phyloP scores from a whole-genome alignment of 2,113 vertebrate genomes.

The Dendropsophus ebraccatus region DNA sequence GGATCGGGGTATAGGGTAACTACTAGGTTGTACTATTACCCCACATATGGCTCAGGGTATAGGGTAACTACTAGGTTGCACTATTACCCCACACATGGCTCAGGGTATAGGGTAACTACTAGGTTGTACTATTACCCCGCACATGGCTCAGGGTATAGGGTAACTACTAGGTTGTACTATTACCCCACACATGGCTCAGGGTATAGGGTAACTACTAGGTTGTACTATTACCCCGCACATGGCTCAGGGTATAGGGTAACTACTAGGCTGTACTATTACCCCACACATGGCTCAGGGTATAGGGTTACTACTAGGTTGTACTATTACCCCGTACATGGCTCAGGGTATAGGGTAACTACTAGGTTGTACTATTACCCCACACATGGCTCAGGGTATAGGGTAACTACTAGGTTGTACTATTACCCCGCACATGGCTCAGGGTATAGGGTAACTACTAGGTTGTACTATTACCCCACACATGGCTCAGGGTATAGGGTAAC shows the following conservation, averaged over 20 bases:
- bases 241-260: neutral
- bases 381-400: neutral
- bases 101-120: neutral
- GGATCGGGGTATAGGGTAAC: neutral
- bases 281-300: neutral
- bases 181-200: neutral
- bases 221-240: too few relatives aligned
- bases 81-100: too few relatives aligned
- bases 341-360: neutral
- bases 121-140: too few relatives aligned
- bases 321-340: too few relatives aligned
- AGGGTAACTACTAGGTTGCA: neutral
- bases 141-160: neutral
- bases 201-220: neutral
- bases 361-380: too few relatives aligned
- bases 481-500: neutral
- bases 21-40: too few relatives aligned
- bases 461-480: too few relatives aligned
- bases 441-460: neutral
- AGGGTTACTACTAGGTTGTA: too few relatives aligned
- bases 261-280: too few relatives aligned
- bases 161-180: slow-evolving; percentile 10
- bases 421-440: neutral
- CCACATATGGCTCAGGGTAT: neutral
- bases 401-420: too few relatives aligned